A percentile compares a stretch with the other conserved stretches of the same genome.
These are phyloP conservation scores for Morelia viridis DNA, from an alignment of 2,797 vertebrate genomes.

Conservation along the genomic window DNA sequence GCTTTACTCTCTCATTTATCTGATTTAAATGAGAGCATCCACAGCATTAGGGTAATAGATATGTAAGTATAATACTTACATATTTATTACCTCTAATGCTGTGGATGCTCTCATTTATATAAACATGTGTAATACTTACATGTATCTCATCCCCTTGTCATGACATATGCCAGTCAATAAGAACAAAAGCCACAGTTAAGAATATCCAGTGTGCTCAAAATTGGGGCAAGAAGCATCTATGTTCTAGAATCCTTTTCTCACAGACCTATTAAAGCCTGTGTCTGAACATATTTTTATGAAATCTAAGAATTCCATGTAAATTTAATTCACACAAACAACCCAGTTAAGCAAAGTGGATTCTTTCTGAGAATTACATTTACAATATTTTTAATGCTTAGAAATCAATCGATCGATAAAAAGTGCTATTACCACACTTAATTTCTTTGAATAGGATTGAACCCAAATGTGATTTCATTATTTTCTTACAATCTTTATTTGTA, in stretches of 20 bases:
- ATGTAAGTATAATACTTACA: neutral
- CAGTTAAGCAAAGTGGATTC: neutral
- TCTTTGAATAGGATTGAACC: neutral
- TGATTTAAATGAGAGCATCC: neutral
- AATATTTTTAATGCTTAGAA: neutral
- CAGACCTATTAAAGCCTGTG: neutral
- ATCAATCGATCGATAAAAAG: neutral
- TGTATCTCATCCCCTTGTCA: neutral
- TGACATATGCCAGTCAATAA: neutral
- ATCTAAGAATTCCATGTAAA: too few relatives aligned
- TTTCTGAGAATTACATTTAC: neutral
- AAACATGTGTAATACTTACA: neutral
- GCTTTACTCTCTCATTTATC: conserved; percentile 19
- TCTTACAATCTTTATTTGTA: too few relatives aligned
- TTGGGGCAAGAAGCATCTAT: neutral
- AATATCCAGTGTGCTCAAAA: neutral
- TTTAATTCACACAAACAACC: neutral
- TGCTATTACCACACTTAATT: neutral
- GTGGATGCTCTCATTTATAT: neutral
- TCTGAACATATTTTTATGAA: neutral
- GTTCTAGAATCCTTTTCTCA: neutral
- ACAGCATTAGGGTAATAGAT: neutral
- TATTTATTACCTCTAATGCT: neutral
- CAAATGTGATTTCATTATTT: neutral
- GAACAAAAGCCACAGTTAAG: neutral